Evolutionary conservation across 2,888 invertebrate genomes (phyloP).

Genomic region (Caradrina clavipalpis): DNA sequence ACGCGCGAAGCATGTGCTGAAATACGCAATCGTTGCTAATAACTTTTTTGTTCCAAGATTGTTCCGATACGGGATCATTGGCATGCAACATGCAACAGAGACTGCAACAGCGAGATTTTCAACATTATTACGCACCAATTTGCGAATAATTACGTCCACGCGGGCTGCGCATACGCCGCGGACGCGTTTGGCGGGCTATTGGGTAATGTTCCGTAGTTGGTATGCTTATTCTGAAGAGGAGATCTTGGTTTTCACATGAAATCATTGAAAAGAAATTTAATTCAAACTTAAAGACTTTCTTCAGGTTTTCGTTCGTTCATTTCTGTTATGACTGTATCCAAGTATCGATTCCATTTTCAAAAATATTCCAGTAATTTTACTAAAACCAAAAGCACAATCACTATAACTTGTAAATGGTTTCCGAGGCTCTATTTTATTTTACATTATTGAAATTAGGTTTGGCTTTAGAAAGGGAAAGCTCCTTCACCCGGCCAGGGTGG

Average conservation of each 20-base stretch:
- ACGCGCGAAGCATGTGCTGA: slow-evolving; percentile 37
- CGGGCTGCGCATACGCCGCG: slow-evolving; percentile 7
- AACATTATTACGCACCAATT: slow-evolving; percentile 60
- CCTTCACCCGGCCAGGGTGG: neutral
- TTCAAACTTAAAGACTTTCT: neutral
- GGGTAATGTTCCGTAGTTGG: slow-evolving; percentile 17
- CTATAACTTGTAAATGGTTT: too few species aligned
- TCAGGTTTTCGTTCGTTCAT: neutral
- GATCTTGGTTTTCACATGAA: neutral
- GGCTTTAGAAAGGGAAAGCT: too few species aligned
- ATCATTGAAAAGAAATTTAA: neutral
- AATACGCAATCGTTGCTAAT: slow-evolving; percentile 45
- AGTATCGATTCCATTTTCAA: too few species aligned
- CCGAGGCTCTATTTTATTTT: too few species aligned
- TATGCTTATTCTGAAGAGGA: slow-evolving; percentile 31
- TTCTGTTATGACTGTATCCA: too few species aligned
- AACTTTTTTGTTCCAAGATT: slow-evolving; percentile 48
- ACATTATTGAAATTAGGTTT: neutral
- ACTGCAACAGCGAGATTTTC: slow-evolving; percentile 55
- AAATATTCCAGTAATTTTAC: too few species aligned
- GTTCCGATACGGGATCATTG: slow-evolving; percentile 56
- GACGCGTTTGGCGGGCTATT: slow-evolving; percentile 30
- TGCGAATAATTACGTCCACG: slow-evolving; percentile 59
- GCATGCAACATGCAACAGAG: slow-evolving; percentile 53
- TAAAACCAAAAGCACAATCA: too few species aligned